Base-by-base conservation (phyloP, 2,797 vertebrate species). In the Psittacula echo region DNA sequence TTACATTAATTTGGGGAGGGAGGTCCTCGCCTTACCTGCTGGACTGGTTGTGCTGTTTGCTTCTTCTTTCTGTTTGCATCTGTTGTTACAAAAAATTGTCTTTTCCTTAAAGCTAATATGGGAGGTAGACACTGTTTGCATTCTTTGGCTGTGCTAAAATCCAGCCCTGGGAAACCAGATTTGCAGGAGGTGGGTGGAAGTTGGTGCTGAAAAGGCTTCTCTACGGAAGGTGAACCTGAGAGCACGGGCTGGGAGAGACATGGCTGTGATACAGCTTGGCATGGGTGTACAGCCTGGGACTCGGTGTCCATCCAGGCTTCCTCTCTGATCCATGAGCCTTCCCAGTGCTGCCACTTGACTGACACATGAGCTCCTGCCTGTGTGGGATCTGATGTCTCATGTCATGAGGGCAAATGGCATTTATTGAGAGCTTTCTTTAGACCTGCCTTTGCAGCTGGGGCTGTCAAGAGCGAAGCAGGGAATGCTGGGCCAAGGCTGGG, bases 351-450 rank as follows among this genome's bases (percentile, higher is more conserved):
- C 45, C 85, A 27, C 58, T 78, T 41, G 53, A 21, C 62, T 5
- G 48, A 39, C 42, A 15, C 2, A 1, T 50, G 48, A 9, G 34
- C 86, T 44, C 13, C 76, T 61, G 90, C 8, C 48, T 5, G 4
- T 18, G 53, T 5, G 30, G 45, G 64, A 68, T 56, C 85, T 37
- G 65, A 16, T 84, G 48, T 5, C 70, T 23, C 2, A 0, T 34
- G 66, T 76, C 93, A 88, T 2, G 0, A 47, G 83, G 47, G 30
- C 54, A 76, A 70, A 56, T 32, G 80, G 74, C 86, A 51, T 89
- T 82, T 85, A 37, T n/a, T 1, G 2, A 34, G 74, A 86, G 74
- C 88, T 92, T 96, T 93, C 91, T 89, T 95, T 86, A 85, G 77
- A 70, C 12, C 54, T 73, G 90, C 54, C 27, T 42, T 37, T 65